Evolutionary conservation across 2,797 vertebrate species (phyloP).

Genomic region (Platalea minor): DNA sequence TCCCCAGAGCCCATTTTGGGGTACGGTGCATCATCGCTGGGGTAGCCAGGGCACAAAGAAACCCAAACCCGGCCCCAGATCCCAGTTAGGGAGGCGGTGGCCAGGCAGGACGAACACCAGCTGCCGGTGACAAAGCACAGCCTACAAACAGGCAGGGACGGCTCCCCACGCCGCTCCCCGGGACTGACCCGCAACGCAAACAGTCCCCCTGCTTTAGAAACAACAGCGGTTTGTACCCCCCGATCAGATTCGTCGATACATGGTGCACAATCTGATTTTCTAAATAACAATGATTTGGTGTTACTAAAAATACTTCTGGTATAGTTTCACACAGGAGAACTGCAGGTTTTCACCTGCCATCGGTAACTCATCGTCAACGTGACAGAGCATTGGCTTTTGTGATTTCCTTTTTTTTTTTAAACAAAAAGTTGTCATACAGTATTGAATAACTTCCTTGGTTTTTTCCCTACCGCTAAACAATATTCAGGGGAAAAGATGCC

Average conservation of each 20-base stretch:
- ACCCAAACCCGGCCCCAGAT: too few relatives aligned
- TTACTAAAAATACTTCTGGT: not conserved
- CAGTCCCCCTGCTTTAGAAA: not conserved
- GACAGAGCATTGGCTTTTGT: not conserved
- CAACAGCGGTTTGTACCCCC: not conserved
- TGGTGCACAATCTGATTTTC: too few relatives aligned
- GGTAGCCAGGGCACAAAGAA: too few relatives aligned
- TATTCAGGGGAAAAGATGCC: too few relatives aligned
- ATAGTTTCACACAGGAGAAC: not conserved
- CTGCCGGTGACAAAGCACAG: not conserved
- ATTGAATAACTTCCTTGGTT: not conserved
- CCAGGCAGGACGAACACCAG: not conserved
- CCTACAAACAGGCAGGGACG: not conserved
- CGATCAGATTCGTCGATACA: not conserved
- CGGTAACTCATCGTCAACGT: not conserved
- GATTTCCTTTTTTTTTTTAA: too few relatives aligned
- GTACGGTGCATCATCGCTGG: too few relatives aligned
- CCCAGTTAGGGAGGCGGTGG: not conserved
- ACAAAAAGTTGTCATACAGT: not conserved
- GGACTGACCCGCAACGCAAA: not conserved
- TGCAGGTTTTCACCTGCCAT: not conserved
- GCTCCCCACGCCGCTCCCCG: not conserved
- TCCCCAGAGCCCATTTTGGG: too few relatives aligned
- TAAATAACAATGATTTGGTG: not conserved
- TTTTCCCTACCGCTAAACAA: not conserved